These are phyloP conservation scores for Tolypeutes matacus DNA, from an alignment of 2,797 vertebrate genomes.

Conservation along the genomic window DNA sequence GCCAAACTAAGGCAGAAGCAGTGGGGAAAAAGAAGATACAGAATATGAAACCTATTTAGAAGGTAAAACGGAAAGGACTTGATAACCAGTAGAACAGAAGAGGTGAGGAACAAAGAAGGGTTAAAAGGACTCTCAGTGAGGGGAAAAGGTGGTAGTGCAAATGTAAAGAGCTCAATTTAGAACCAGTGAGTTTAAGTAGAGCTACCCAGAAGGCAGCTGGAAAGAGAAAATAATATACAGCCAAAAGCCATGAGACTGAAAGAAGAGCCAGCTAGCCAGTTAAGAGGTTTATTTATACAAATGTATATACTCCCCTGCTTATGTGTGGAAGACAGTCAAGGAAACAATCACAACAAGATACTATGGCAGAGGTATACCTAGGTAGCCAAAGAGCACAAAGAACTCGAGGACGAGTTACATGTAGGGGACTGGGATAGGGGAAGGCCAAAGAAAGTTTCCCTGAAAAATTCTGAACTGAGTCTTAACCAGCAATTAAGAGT, in stretches of 20 bases:
- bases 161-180: conserved; percentile 35
- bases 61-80: not conserved
- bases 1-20: not conserved
- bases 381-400: not conserved
- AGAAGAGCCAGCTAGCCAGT: not conserved
- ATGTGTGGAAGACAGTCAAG: not conserved
- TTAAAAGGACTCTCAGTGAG: conserved; percentile 36
- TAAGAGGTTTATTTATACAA: conserved; percentile 3
- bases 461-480: conserved; percentile 13
- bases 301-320: not conserved
- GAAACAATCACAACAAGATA: conserved; percentile 21
- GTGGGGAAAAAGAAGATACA: not conserved
- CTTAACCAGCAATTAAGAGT: not conserved
- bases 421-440: not conserved
- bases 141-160: conserved; percentile 10
- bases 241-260: not conserved
- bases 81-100: conserved; percentile 21
- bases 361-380: not conserved
- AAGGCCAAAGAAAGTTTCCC: conserved; percentile 4
- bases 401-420: not conserved
- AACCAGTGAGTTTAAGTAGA: not conserved
- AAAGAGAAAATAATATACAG: not conserved
- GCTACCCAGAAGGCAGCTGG: not conserved
- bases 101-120: not conserved
- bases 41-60: not conserved